These are phyloP conservation scores for Syngnathus scovelli DNA, from an alignment of 2,113 vertebrate genomes.

Conservation along the genomic window DNA sequence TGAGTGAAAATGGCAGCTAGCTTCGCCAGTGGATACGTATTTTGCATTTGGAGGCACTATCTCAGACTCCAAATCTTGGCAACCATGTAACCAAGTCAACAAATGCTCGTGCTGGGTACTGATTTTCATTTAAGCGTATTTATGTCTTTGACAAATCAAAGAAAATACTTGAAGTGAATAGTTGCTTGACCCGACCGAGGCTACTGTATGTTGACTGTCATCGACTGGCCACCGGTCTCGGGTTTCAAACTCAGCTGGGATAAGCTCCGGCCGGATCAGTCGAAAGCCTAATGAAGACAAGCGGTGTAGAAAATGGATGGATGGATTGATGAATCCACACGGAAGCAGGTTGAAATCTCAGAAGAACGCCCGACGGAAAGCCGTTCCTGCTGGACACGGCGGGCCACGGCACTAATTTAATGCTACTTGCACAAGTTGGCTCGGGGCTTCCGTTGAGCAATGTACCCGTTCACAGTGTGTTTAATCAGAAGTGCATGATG, in stretches of 20 bases:
- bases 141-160: no score
- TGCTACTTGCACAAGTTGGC: conserved; percentile 17
- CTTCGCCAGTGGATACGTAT: not conserved
- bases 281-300: not conserved
- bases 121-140: no score
- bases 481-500: conserved; percentile 20
- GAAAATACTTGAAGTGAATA: no score
- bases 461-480: conserved; percentile 10
- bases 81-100: no score
- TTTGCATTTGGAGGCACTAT: not conserved
- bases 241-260: not conserved
- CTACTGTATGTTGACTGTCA: not conserved
- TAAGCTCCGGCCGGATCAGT: not conserved
- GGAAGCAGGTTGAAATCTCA: not conserved
- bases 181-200: no score
- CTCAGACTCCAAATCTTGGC: no score
- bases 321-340: not conserved
- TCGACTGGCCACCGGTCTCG: not conserved
- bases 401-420: conserved; percentile 15
- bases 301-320: not conserved
- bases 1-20: not conserved
- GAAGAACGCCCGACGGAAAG: not conserved
- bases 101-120: not conserved
- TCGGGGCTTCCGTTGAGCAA: conserved; percentile 19
- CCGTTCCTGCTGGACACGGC: not conserved